Evolutionary conservation across 1,140 invertebrate species (phyloP), one percentile per base, ranked within the genome.

Genomic region (Coenobita brevimanus): DNA sequence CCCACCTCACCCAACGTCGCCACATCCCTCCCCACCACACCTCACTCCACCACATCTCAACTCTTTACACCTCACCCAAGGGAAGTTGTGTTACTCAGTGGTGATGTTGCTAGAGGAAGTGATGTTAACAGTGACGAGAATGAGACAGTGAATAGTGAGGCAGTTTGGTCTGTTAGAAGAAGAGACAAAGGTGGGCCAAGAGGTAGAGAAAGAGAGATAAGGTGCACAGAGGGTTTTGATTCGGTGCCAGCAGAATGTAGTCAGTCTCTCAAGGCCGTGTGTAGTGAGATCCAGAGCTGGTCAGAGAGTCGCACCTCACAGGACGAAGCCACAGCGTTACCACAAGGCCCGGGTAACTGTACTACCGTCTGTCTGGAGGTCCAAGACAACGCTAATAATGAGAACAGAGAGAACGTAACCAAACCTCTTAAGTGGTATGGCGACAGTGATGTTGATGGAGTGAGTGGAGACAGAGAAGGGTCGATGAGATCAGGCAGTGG

Each of bases 391-490:
- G 38, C 64, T 17, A 41, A 27, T 3, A 67, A 67, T 27, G 80
- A 50, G 30, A 82, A 69, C 33, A 82, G 27, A 17, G 80, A 82
- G 50, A 82, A 67, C 60, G 57, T 17, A 13, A 21, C n/a, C 41
- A 82, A 46, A 15, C 43, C 41, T 30, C 30, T 64, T 4, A 69
- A 33, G 36, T 30, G 15, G 64, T 13, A 82, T 13, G 64, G 64
- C 13, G 15, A 57, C 24, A 6, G 27, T 54, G n/a, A 81, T 38
- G 2, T n/a, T 27, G 17, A 36, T 1, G 36, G 24, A 46, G 30
- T 38, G 38, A 21, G 3, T n/a, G 43, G 30, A 54, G 38, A 38
- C 27, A 57, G 10, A 69, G 62, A 10, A 24, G 36, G 24, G 54
- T 60, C 80, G 15, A 46, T 82, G 41, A 80, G 30, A 87, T 30